These are phyloP conservation scores for Thysanoteuthis rhombus DNA, from an alignment of 2,888 invertebrate genomes.

Conservation along the genomic window DNA sequence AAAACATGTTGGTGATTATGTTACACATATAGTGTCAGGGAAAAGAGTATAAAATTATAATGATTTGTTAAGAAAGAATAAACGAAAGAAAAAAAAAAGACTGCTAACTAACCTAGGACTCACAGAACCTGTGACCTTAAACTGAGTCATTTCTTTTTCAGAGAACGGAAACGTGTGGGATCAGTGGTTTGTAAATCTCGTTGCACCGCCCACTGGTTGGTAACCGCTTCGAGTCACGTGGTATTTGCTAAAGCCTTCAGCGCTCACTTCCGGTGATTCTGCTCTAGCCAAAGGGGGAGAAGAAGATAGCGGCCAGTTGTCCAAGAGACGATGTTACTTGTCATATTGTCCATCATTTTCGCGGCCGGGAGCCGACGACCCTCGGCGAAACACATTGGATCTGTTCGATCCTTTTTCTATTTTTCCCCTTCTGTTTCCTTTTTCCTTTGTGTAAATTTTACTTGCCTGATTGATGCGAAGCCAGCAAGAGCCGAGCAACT, in stretches of 20 bases:
- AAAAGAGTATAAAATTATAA: no score
- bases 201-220: not conserved
- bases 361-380: not conserved
- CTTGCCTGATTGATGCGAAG: not conserved
- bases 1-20: no score
- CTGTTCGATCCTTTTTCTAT: not conserved
- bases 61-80: not conserved
- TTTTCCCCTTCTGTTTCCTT: not conserved
- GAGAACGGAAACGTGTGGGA: not conserved
- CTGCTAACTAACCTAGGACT: not conserved
- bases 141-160: not conserved
- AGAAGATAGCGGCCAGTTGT: not conserved
- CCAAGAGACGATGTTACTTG: not conserved
- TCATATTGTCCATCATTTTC: not conserved
- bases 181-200: not conserved
- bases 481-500: not conserved
- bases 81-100: not conserved
- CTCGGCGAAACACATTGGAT: not conserved
- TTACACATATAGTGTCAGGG: no score
- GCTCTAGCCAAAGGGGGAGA: not conserved
- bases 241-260: not conserved
- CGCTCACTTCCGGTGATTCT: not conserved
- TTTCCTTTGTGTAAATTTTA: not conserved
- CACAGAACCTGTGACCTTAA: not conserved
- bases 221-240: not conserved